Percentiles rank a stretch among this genome's conserved stretches.
phyloP scores from a whole-genome alignment of 2,888 invertebrate species.

The Papilio elwesi region DNA sequence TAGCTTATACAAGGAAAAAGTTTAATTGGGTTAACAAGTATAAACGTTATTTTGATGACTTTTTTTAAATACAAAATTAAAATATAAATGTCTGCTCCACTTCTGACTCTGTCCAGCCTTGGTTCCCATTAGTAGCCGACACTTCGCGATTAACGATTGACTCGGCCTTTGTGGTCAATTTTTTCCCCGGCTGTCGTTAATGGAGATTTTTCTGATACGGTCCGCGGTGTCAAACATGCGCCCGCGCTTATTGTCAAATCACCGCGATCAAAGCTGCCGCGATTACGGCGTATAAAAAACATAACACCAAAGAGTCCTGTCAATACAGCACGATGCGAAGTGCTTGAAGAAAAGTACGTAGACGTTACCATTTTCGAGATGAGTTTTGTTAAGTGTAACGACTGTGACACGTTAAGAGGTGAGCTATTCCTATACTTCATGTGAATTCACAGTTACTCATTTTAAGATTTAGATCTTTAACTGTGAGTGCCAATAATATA shows the following conservation, averaged over 20 bases:
- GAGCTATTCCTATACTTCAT: not conserved
- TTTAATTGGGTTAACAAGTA: too few relatives aligned
- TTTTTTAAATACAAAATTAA: not conserved
- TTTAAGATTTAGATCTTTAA: not conserved
- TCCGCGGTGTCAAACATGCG: constrained; percentile 71
- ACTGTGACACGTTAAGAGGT: not conserved
- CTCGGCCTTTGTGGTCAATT: constrained; percentile 71
- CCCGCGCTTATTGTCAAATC: constrained; percentile 74
- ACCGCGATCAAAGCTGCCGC: constrained; percentile 71
- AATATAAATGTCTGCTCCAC: constrained; percentile 49
- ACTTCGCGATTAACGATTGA: constrained; percentile 79
- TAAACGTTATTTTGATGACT: not conserved
- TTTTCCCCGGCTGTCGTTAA: constrained; percentile 77
- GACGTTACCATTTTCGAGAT: not conserved
- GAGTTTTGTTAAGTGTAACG: too few relatives aligned
- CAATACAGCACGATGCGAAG: constrained; percentile 64
- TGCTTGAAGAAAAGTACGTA: constrained; percentile 41
- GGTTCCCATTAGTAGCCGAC: constrained; percentile 77
- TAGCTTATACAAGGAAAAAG: too few relatives aligned
- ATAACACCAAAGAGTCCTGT: constrained; percentile 60
- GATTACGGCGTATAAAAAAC: constrained; percentile 49
- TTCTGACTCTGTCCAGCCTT: constrained; percentile 46
- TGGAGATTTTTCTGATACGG: constrained; percentile 76
- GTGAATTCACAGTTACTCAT: not conserved
- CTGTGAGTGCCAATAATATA: too few relatives aligned